Evolutionary conservation across 2,113 vertebrate species (phyloP), one percentile per base, ranked within the genome.

Genomic region (Tonatia bakeri): DNA sequence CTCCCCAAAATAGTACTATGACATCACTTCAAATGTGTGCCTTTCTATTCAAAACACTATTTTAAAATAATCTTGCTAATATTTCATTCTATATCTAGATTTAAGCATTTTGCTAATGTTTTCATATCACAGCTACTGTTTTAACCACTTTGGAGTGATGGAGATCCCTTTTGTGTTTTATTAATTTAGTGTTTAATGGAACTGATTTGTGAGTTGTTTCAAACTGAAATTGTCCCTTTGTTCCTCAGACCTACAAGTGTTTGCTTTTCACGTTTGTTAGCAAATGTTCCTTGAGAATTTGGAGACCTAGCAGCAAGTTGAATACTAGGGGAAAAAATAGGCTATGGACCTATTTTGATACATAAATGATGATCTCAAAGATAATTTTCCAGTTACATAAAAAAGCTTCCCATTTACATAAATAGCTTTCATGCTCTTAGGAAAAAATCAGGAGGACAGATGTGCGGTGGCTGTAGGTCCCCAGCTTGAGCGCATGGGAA

Each of bases 281-380:
- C 93, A 77, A 97, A 95, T 97, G 89, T 97, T 97, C 93, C 91
- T 91, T 79, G 84, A 97, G 94, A 93, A 80, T 76, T 59, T 94
- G 79, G 96, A 94, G 54, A 96, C 75, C 89, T 90, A 90, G 90
- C 86, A 92, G 40, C 50, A 92, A 90, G 79, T 97, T 86, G 28
- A 67, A 94, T 96, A 96, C 61, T 91, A 88, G 93, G 52, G 17
- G 73, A 75, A 96, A 73, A 96, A 93, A 88, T 91, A 64, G 6
- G 92, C 72, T 96, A 14, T 97, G 95, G 80, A 67, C 97, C 96
- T 98, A 98, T 98, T 98, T 97, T 88, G 91, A 97, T 97, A 96
- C 80, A 96, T 97, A 97, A 98, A 97, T 98, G 97, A 98, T 98
- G 97, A 97, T 97, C 94, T 97, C 90, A 96, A 97, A 98, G 96